Conservation (phyloP, 1,140 invertebrate species). For the Hirudo medicinalis region DNA sequence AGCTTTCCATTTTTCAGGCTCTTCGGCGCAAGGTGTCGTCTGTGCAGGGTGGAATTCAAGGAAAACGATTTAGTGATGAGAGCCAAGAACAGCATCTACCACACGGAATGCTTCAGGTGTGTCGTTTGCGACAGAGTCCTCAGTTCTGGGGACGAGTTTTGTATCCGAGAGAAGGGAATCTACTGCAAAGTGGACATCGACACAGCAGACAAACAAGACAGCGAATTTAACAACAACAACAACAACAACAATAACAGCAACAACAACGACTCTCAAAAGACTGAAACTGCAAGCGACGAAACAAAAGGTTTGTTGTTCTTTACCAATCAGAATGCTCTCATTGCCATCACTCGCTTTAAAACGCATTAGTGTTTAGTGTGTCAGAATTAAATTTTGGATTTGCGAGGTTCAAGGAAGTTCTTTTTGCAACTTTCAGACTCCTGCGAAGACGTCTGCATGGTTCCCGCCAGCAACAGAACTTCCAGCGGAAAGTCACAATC, state of each 20-base stretch:
- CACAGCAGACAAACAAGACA: slow-evolving; percentile 55
- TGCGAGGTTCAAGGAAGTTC: too few relatives aligned
- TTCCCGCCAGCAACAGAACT: too few relatives aligned
- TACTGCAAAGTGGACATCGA: slow-evolving; percentile 94
- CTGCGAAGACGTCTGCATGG: too few relatives aligned
- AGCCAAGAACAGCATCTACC: slow-evolving; percentile 89
- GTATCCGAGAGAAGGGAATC: slow-evolving; percentile 81
- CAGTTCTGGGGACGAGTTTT: slow-evolving; percentile 87
- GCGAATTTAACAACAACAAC: slow-evolving; percentile 41
- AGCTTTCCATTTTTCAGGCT: slow-evolving; percentile 28
- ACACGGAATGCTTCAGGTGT: slow-evolving; percentile 94
- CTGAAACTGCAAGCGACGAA: background rate
- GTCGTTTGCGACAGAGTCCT: slow-evolving; percentile 78
- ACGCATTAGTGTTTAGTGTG: too few relatives aligned
- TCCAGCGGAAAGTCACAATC: too few relatives aligned
- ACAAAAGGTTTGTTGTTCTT: background rate
- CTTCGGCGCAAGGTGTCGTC: slow-evolving; percentile 44
- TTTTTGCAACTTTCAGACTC: too few relatives aligned
- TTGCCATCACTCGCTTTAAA: background rate
- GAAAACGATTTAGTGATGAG: slow-evolving; percentile 97
- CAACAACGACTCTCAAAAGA: slow-evolving; percentile 3
- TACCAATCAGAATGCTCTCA: too few relatives aligned
- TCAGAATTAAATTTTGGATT: too few relatives aligned
- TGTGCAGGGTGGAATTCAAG: slow-evolving; percentile 77
- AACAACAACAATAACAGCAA: slow-evolving; percentile 28